phyloP scores from a whole-genome alignment of 2,888 invertebrate species.

The Tortricodes alternella region DNA sequence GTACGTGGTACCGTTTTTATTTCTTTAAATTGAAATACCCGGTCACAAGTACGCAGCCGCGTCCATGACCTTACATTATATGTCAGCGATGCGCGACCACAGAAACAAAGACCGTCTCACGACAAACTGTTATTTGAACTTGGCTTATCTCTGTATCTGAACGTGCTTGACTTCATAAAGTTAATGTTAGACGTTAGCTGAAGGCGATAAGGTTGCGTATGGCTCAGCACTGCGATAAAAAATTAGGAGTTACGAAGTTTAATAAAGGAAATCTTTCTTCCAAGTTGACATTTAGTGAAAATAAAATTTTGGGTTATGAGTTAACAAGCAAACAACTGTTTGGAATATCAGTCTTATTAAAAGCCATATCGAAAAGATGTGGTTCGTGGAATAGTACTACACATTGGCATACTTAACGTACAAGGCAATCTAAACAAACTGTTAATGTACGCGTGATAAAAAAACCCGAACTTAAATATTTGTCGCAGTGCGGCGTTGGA shows the following conservation, averaged over 20 bases:
- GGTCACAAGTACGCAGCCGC: conserved; percentile 4
- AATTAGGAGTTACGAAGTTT: neutral
- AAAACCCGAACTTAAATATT: neutral
- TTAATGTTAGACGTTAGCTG: neutral
- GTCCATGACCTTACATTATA: conserved; percentile 26
- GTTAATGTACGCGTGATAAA: neutral
- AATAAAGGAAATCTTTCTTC: conserved; percentile 7
- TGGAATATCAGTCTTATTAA: too few species aligned
- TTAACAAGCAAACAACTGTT: too few species aligned
- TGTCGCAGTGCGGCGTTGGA: conserved; percentile 8
- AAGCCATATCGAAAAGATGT: too few species aligned
- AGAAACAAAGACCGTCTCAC: conserved; percentile 23
- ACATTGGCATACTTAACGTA: too few species aligned
- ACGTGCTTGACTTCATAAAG: too few species aligned
- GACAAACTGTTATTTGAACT: conserved; percentile 19
- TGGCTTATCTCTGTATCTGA: conserved; percentile 17
- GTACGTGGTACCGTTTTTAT: neutral
- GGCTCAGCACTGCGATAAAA: neutral
- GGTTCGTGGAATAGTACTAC: too few species aligned
- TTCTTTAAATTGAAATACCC: conserved; percentile 1
- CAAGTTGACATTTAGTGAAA: neutral
- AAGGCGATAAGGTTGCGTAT: neutral
- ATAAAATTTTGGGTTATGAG: neutral
- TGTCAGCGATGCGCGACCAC: conserved; percentile 17
- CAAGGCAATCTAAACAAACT: neutral